Conservation (phyloP, 2,113 vertebrate species). For the Onychorhynchus coronatus region DNA sequence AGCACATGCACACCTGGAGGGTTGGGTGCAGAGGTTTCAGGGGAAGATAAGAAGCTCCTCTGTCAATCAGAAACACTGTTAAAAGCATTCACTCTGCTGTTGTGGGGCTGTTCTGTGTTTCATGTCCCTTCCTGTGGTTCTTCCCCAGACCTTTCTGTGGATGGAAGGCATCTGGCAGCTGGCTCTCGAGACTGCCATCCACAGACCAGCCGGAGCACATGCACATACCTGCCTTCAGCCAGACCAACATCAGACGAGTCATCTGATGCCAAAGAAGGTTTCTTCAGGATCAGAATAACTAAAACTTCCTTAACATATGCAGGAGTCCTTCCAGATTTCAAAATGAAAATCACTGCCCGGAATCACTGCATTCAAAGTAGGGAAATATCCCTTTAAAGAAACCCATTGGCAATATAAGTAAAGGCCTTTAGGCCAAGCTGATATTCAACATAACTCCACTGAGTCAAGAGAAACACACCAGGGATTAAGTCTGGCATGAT, state of each 20-base stretch:
- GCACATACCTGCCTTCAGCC: not conserved
- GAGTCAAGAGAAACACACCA: constrained; percentile 31
- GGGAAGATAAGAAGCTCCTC: not conserved
- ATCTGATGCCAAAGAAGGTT: not conserved
- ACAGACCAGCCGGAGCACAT: not conserved
- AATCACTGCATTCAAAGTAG: constrained; percentile 42
- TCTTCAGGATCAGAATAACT: not conserved
- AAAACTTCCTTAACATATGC: constrained; percentile 13
- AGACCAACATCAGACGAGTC: not conserved
- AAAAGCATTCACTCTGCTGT: not conserved
- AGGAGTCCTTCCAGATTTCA: not conserved
- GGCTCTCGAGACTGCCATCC: constrained; percentile 37
- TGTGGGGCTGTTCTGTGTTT: not conserved
- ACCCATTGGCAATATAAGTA: not conserved
- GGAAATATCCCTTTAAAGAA: constrained; percentile 29
- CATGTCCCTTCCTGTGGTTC: not conserved
- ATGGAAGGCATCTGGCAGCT: not conserved
- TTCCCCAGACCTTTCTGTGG: not conserved
- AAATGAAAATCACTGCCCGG: constrained; percentile 9
- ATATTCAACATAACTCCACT: constrained; percentile 8
- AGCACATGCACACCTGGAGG: not conserved
- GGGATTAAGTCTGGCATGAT: constrained; percentile 21
- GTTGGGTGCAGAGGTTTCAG: not conserved
- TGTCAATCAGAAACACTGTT: not conserved
- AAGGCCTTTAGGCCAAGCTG: not conserved